phyloP scores from a whole-genome alignment of 2,797 vertebrate genomes.

The Myotis vivesi region DNA sequence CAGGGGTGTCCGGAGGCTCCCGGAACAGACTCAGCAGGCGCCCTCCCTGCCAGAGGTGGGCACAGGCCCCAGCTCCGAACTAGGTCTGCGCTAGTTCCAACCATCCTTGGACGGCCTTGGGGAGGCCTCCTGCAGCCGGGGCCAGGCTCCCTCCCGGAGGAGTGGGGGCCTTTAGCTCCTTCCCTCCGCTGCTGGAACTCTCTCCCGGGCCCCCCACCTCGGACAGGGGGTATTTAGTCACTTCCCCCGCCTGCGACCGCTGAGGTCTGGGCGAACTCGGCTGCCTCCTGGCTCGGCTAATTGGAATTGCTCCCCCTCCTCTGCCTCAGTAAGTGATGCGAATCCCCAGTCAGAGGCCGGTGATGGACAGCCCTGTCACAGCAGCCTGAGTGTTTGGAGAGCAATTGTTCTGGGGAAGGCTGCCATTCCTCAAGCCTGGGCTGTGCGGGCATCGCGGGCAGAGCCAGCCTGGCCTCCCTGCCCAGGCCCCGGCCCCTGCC shows the following conservation, averaged over 20 bases:
- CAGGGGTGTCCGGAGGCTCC: background rate
- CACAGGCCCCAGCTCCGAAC: background rate
- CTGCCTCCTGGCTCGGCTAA: conserved; percentile 81
- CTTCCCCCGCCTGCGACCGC: conserved; percentile 57
- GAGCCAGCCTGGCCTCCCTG: background rate
- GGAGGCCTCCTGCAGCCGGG: background rate
- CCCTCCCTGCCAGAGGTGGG: background rate
- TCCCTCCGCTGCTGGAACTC: background rate
- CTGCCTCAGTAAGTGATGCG: conserved; percentile 77
- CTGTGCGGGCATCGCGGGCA: background rate
- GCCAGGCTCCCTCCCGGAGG: background rate
- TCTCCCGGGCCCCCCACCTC: background rate
- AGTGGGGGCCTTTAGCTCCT: background rate
- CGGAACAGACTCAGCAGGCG: background rate
- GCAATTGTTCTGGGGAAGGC: conserved; percentile 83
- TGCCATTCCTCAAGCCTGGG: conserved; percentile 82
- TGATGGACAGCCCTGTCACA: conserved; percentile 87
- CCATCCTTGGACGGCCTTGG: background rate
- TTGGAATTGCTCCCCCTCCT: conserved; percentile 79
- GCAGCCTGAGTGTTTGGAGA: conserved; percentile 85
- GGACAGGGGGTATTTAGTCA: conserved; percentile 54
- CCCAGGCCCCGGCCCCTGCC: background rate
- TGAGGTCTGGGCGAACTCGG: conserved; percentile 75
- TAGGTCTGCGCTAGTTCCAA: background rate
- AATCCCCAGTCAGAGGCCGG: conserved; percentile 84